Evolutionary conservation across 2,797 vertebrate genomes (phyloP).

Genomic region (Gephyroberyx darwinii): DNA sequence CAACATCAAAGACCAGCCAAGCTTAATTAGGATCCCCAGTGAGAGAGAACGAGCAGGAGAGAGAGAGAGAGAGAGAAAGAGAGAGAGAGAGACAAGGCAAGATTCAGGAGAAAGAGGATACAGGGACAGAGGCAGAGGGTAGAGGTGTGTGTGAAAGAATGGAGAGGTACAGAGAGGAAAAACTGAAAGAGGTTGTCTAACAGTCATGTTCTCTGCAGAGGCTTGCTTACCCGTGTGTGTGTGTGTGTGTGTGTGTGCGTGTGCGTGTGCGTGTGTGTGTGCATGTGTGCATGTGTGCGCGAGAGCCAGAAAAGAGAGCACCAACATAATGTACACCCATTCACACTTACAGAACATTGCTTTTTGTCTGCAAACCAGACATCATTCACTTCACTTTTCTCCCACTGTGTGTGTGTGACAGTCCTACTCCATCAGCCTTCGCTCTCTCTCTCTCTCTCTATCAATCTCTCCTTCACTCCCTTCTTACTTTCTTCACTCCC

Average conservation of each 20-base stretch:
- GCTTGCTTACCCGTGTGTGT: constrained; percentile 33
- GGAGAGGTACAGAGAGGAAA: constrained; percentile 43
- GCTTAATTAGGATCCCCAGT: constrained; percentile 88
- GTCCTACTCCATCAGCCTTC: constrained; percentile 13
- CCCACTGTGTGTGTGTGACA: constrained; percentile 28
- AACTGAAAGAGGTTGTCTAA: constrained; percentile 55
- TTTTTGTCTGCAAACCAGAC: constrained; percentile 15
- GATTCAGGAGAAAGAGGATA: constrained; percentile 54
- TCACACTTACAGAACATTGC: constrained; percentile 30
- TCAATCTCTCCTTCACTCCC: constrained; percentile 8
- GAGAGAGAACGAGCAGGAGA: constrained; percentile 68
- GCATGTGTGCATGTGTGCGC: background rate
- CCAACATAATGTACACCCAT: constrained; percentile 31
- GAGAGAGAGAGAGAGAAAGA: constrained; percentile 38
- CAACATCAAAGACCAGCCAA: constrained; percentile 85
- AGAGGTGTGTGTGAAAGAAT: constrained; percentile 38
- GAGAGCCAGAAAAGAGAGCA: constrained; percentile 1
- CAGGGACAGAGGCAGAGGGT: constrained; percentile 25
- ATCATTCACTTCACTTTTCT: constrained; percentile 20
- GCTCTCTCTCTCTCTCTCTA: constrained; percentile 23
- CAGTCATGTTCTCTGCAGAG: constrained; percentile 36
- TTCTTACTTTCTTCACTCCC: constrained; percentile 40
- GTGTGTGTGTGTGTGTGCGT: constrained; percentile 17
- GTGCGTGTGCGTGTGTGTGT: background rate
- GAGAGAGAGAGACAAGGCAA: constrained; percentile 46